Conservation (phyloP, 2,797 vertebrate species). For the Rhabdophis nuchalis region DNA sequence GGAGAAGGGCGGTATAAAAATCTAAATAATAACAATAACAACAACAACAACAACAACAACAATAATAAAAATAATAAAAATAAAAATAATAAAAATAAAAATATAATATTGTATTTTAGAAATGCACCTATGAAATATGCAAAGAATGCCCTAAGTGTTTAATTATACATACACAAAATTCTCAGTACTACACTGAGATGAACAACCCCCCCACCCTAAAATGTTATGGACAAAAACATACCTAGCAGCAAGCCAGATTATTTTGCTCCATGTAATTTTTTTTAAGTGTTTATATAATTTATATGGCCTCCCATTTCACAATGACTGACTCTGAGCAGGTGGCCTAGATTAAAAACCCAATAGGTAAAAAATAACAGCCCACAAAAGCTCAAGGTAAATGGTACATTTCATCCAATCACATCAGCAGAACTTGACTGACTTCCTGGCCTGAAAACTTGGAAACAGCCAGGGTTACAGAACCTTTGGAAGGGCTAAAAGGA, state of each 20-base stretch:
- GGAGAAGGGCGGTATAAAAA: too few species aligned
- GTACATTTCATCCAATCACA: neutral
- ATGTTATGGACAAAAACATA: neutral
- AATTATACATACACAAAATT: neutral
- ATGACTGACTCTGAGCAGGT: neutral
- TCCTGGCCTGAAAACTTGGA: neutral
- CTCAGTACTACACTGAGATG: neutral
- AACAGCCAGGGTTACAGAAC: neutral
- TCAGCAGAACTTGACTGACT: neutral
- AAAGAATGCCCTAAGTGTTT: neutral
- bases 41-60: too few species aligned
- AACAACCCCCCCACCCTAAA: neutral
- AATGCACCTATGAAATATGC: neutral
- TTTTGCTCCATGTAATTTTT: neutral
- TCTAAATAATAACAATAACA: too few species aligned
- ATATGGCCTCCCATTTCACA: neutral
- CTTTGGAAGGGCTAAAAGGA: neutral
- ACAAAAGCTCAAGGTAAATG: neutral
- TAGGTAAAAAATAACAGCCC: neutral
- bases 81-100: too few species aligned
- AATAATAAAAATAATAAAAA: too few species aligned
- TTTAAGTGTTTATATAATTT: neutral
- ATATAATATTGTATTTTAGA: too few species aligned
- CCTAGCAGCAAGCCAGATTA: neutral
- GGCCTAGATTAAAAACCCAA: neutral